phyloP scores from a whole-genome alignment of 2,113 vertebrate species.

The Thalassarche chlororhynchos region DNA sequence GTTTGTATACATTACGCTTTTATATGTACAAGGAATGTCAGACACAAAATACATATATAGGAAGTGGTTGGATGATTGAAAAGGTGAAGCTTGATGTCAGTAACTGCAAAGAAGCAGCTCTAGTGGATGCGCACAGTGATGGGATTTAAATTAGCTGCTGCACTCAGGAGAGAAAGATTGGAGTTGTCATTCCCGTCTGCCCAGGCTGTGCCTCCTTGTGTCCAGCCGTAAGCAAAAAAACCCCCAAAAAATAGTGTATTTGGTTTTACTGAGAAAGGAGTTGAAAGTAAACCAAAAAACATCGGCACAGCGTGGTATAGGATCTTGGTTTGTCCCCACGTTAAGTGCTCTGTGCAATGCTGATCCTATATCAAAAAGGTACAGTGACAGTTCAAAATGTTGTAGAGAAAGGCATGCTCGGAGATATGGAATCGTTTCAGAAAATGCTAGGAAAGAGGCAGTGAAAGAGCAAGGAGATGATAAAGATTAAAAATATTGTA shows the following conservation, averaged over 20 bases:
- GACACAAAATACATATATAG: background rate
- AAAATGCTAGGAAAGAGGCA: background rate
- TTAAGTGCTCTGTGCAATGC: background rate
- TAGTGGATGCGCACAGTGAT: background rate
- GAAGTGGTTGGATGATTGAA: background rate
- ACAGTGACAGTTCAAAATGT: background rate
- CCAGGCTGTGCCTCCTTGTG: background rate
- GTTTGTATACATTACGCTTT: background rate
- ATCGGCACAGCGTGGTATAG: fast-evolving
- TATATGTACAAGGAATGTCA: background rate
- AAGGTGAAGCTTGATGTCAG: background rate
- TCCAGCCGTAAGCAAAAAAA: background rate
- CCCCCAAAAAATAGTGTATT: background rate
- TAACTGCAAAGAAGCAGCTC: background rate
- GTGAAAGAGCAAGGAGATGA: background rate
- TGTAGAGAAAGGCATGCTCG: background rate
- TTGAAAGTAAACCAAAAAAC: background rate
- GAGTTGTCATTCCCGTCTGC: background rate
- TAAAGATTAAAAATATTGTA: background rate
- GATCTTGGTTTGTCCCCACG: background rate
- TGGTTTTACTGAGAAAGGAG: background rate
- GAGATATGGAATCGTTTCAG: background rate
- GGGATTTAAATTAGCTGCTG: background rate
- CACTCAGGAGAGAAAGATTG: background rate
- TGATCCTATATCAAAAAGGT: background rate